Evolutionary conservation across 2,888 invertebrate species (phyloP), one percentile per base, ranked within the genome.

Genomic region (Notodonta dromedarius): DNA sequence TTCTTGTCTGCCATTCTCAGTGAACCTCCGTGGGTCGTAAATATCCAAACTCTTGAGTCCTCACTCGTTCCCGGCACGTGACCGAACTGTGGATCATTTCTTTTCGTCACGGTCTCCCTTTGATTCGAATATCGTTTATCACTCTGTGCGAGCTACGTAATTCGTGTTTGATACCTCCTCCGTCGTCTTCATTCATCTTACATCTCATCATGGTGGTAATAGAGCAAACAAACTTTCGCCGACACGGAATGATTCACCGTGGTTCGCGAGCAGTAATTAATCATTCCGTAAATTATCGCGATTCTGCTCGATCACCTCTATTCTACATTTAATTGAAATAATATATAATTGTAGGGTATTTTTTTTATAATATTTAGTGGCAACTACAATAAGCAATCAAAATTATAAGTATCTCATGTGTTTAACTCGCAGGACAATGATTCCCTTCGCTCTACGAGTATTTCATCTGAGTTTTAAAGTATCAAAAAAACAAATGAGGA

Each of bases 41-140:
- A 76, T 70, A 74, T 74, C 60, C 53, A 58, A 44, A 57, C 66
- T 59, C 67, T 70, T 72, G 65, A 72, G 69, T 63, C 69, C 67
- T 69, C 61, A 56, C 55, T 63, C 59, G 62, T 66, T 56, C 57
- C 40, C 42, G 63, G 57, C 59, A 65, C 73, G 73, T 76, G 76
- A 73, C 60, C 59, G 39, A 70, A 74, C 68, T 76, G 62, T 56
- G 51, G 61, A 74, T 59, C 62, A 68, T 68, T 67, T 67, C 55
- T 70, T 71, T 67, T 67, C 62, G 53, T 63, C 63, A 63, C 63
- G 66, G 64, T 63, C 67, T 57, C 58, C 67, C 60, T 71, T 68
- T 61, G 57, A 66, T 67, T 68, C 62, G 35, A 69, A 62, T 66
- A 61, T 65, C 56, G 60, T 71, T 70, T 62, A 71, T 74, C 63